Evolutionary conservation across 2,797 vertebrate genomes (phyloP).

Genomic region (Chanos chanos): DNA sequence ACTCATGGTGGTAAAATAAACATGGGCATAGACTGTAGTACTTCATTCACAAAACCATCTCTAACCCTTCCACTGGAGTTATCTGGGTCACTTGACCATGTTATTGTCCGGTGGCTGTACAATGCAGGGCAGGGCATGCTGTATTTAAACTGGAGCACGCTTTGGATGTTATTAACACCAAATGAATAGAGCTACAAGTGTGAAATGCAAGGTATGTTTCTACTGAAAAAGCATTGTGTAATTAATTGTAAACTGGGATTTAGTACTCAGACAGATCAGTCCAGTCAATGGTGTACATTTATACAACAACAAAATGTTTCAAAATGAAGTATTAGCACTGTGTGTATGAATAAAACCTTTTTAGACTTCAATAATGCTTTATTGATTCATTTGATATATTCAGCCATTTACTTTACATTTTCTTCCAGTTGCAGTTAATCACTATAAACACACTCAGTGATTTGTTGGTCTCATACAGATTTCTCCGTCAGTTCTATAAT

Average conservation of each 20-base stretch:
- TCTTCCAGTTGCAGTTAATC: not conserved
- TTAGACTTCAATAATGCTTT: not conserved
- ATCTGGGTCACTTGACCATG: constrained; percentile 58
- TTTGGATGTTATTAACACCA: constrained; percentile 47
- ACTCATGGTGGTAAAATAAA: constrained; percentile 44
- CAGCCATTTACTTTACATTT: not conserved
- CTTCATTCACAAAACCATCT: constrained; percentile 71
- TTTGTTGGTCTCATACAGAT: not conserved
- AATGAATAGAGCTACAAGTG: constrained; percentile 35
- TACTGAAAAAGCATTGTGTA: constrained; percentile 7
- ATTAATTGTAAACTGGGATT: constrained; percentile 29
- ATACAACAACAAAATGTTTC: not conserved
- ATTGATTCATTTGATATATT: not conserved
- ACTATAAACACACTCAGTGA: too few species aligned
- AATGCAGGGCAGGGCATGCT: constrained; percentile 44
- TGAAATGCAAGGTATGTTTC: constrained; percentile 2
- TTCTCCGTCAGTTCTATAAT: too few species aligned
- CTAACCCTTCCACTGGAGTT: constrained; percentile 54
- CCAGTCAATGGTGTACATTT: not conserved
- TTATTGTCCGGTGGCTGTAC: constrained; percentile 52
- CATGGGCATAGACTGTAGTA: constrained; percentile 51
- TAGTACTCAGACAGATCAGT: not conserved
- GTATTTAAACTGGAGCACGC: constrained; percentile 40
- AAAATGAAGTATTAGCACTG: not conserved
- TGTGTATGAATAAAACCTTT: not conserved